Evolutionary conservation across 64 coral and sea anemone species (phyloP), one percentile per base, ranked within the genome.

Genomic region (Stichodactyla mertensii): DNA sequence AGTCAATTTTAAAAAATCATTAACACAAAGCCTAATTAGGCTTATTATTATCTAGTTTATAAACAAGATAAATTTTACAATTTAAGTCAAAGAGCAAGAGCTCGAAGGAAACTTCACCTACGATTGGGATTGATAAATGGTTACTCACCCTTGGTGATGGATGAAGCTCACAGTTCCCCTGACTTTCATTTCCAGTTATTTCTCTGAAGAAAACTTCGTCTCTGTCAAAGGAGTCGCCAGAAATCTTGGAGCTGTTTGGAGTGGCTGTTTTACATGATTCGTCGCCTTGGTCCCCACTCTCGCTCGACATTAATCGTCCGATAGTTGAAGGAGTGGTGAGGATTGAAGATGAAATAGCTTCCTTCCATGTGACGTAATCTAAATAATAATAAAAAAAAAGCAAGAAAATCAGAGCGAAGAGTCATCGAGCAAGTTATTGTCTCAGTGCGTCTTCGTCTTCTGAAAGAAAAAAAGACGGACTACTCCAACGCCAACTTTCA

Each of bases 151-250:
- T 81, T 20, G 36, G 78, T 9, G 78, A 55, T 8, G 78, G 78
- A 55, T 81, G 78, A 52, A 20, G 11, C 36, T 81, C 51, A 19
- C 5, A 45, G 20, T 71, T 71, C 0, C 5, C 66, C 20, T 4
- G 19, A 26, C 2, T 6, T 74, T 74, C 69, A 13, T 36, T n/a
- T 74, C 24, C 69, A 54, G 62, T n/a, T 6, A 66, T 7, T 6
- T 81, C 78, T 81, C n/a, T 81, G 51, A 53, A 90, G 86, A 95
- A 95, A 53, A 95, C 93, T 9, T 95, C 93, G 31, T 92, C 89
- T 26, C 82, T 64, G 10, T 93, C 91, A 66, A 86, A 52, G 13
- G 91, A 89, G 24, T 90, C 89, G n/a, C 58, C 77, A 26, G 78
- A 61, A 18, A 86, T 67, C 64, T 92, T 86, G 19, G 23, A 61